Base-by-base conservation (phyloP, 2,113 vertebrate species). In the Pangasianodon hypophthalmus region DNA sequence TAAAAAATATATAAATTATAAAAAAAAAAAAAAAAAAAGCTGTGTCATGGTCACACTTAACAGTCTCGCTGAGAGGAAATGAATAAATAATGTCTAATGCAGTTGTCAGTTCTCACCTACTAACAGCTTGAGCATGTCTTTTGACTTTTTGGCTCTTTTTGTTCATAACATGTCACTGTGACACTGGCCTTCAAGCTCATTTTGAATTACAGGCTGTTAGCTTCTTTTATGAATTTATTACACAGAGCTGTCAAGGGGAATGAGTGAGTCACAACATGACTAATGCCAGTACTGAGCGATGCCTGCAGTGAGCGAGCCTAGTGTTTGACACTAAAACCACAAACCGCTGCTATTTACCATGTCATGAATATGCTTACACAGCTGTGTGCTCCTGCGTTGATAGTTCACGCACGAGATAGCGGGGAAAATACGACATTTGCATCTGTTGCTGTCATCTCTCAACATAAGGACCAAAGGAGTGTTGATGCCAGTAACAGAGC, bases 221-320 rank as follows among this genome's bases (percentile, higher is more conserved):
- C 21, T 69, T 26, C 75, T 84, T 54, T 88, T 52, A 32, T 46
- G 44, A 62, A 88, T 81, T 81, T 81, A 81, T 64, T 32, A 88
- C 62, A 69, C 60, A 11, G 46, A 29, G 13, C 79, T 56, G 87
- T 88, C 79, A 88, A 54, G 29, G 79, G 11, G 29, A 26, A 21
- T 9, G 32, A 71, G 37, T 84, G 87, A 88, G 48, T 88, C 80
- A 88, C 46, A 48, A 73, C 37, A 32, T 54, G 80, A 84, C 48
- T 71, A 81, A 88, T 54, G 29, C 1, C 60, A n/a, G 62, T 18
- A n/a, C 21, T 56, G 37, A 87, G 24, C 24, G 46, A 82, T 26
- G 46, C n/a, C 14, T 82, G 60, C 46, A 37, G 79, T 54, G 48
- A 56, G 79, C 7, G 13, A 71, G 24, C 46, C 24, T 88, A 62